These are phyloP conservation scores for Cisticola juncidis DNA, from an alignment of 2,113 vertebrate genomes.

Conservation along the genomic window DNA sequence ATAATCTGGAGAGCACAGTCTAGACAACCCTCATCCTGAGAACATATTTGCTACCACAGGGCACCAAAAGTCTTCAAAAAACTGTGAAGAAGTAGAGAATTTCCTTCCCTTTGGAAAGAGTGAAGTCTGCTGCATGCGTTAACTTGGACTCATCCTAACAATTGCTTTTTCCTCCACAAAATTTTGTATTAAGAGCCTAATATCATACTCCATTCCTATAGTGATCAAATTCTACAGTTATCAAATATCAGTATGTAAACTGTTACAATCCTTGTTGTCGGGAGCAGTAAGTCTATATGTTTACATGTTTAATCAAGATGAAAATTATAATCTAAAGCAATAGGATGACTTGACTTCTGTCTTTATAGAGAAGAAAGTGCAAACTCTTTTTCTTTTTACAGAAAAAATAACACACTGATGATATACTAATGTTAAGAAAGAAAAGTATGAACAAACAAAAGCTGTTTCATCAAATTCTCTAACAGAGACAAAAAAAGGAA, in stretches of 20 bases:
- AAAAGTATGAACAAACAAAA: constrained; percentile 77
- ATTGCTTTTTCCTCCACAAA: background rate
- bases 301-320: background rate
- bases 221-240: background rate
- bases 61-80: background rate
- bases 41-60: background rate
- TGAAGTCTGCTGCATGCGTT: background rate
- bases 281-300: background rate
- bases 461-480: constrained; percentile 65
- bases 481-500: constrained; percentile 33
- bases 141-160: background rate
- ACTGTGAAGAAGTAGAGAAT: background rate
- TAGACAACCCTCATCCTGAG: background rate
- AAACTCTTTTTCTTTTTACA: constrained; percentile 49
- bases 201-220: background rate
- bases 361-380: constrained; percentile 54
- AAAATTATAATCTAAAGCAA: constrained; percentile 53
- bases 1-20: background rate
- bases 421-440: constrained; percentile 64
- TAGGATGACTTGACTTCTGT: constrained; percentile 48
- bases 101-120: background rate
- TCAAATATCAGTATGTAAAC: background rate
- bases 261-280: background rate
- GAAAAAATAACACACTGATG: constrained; percentile 61
- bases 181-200: background rate